Conservation (phyloP, 2,113 vertebrate species). For the Sander vitreus region DNA sequence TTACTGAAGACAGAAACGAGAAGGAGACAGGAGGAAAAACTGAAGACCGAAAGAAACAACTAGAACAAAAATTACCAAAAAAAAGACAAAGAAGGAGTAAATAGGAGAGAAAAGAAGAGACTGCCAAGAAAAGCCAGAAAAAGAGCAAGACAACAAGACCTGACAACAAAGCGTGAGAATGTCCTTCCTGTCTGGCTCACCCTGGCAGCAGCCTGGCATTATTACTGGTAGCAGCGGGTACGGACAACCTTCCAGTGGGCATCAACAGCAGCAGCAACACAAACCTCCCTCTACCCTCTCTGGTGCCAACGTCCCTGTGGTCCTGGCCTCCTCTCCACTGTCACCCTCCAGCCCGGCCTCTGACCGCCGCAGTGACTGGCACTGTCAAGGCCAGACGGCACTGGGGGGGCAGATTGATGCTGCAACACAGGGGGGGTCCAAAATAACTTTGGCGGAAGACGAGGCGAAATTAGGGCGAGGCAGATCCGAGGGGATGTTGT, state of each 20-base stretch:
- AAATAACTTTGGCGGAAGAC: constrained; percentile 82
- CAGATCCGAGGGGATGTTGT: constrained; percentile 20
- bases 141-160: constrained; percentile 40
- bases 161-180: constrained; percentile 64
- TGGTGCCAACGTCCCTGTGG: constrained; percentile 54
- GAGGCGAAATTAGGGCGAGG: constrained; percentile 72
- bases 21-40: constrained; percentile 55
- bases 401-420: constrained; percentile 75
- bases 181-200: constrained; percentile 84
- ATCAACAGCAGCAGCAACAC: constrained; percentile 68
- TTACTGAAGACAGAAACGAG: constrained; percentile 32
- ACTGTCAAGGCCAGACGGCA: constrained; percentile 75
- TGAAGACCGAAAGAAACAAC: constrained; percentile 74
- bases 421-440: constrained; percentile 69
- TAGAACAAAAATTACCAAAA: not conserved
- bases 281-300: constrained; percentile 44
- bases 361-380: constrained; percentile 55
- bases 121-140: constrained; percentile 28
- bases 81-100: constrained; percentile 39
- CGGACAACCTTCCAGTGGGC: constrained; percentile 66
- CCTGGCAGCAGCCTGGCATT: constrained; percentile 75
- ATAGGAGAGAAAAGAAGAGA: constrained; percentile 27
- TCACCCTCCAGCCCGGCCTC: constrained; percentile 50
- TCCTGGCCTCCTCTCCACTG: constrained; percentile 55
- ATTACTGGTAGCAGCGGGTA: constrained; percentile 61